Evolutionary conservation across 2,888 invertebrate genomes (phyloP).

Genomic region (Dynastes tityus): DNA sequence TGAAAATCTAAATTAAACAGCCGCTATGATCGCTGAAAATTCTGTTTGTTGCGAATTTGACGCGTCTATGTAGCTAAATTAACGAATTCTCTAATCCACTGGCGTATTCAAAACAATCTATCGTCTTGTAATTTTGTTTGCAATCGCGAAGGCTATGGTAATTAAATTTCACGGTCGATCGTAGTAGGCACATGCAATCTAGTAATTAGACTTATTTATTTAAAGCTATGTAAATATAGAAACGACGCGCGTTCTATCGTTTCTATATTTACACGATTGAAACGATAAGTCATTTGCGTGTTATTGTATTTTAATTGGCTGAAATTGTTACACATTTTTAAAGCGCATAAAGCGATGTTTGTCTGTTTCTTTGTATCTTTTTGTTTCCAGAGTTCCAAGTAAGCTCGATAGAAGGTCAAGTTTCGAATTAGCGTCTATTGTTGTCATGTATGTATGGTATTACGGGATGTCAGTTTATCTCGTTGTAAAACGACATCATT

Average conservation of each 20-base stretch:
- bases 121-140: constrained; percentile 1
- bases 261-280: constrained; percentile 17
- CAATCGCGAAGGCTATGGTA: not conserved
- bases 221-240: not conserved
- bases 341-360: constrained; percentile 7
- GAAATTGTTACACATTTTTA: constrained; percentile 1
- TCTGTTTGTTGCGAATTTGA: constrained; percentile 9
- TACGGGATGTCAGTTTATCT: constrained; percentile 35
- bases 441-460: not conserved
- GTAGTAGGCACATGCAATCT: constrained; percentile 5
- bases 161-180: constrained; percentile 19
- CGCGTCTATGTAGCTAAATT: not conserved
- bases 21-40: constrained; percentile 9
- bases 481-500: constrained; percentile 26
- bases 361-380: not conserved
- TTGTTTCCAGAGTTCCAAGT: too few species aligned
- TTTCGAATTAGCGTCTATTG: constrained; percentile 29
- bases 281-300: constrained; percentile 3
- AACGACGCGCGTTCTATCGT: not conserved
- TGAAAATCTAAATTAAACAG: constrained; percentile 32
- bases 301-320: constrained; percentile 1
- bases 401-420: constrained; percentile 23
- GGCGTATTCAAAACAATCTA: not conserved
- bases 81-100: not conserved
- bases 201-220: constrained; percentile 27